A percentile compares a stretch with the other conserved stretches of the same genome.
phyloP scores from a whole-genome alignment of 2,113 vertebrate genomes.

The Gnathonemus echidnorhynchus region DNA sequence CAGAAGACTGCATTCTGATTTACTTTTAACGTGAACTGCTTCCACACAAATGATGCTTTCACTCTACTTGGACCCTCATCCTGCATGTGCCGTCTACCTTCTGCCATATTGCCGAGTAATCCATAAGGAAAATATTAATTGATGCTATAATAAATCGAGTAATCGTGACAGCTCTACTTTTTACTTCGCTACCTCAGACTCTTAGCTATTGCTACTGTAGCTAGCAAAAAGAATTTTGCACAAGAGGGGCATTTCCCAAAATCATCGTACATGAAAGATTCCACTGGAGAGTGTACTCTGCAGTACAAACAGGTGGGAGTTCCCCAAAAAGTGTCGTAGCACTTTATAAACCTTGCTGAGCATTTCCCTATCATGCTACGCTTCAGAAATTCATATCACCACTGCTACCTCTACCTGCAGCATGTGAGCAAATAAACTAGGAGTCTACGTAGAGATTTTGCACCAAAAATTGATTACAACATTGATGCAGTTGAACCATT shows the following conservation, averaged over 20 bases:
- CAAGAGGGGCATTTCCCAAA: background rate
- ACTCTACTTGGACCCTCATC: no score
- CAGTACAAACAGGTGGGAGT: background rate
- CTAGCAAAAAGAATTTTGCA: no score
- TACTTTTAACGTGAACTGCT: no score
- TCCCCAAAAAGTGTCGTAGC: background rate
- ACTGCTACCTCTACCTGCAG: background rate
- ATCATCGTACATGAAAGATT: background rate
- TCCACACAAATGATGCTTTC: no score
- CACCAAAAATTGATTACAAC: background rate
- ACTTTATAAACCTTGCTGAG: background rate
- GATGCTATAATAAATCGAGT: no score
- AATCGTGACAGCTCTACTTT: background rate
- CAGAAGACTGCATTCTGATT: no score
- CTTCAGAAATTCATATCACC: background rate
- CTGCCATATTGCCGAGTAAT: no score
- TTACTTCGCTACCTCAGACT: background rate
- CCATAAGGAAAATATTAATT: no score
- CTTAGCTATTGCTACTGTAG: no score
- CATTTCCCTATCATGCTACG: background rate
- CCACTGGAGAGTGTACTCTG: background rate
- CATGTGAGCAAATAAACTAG: background rate
- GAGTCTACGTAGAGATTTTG: background rate
- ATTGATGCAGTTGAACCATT: background rate
- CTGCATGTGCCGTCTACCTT: no score